These are phyloP conservation scores for Hucho hucho DNA, from an alignment of 2,113 vertebrate genomes.

Conservation along the genomic window DNA sequence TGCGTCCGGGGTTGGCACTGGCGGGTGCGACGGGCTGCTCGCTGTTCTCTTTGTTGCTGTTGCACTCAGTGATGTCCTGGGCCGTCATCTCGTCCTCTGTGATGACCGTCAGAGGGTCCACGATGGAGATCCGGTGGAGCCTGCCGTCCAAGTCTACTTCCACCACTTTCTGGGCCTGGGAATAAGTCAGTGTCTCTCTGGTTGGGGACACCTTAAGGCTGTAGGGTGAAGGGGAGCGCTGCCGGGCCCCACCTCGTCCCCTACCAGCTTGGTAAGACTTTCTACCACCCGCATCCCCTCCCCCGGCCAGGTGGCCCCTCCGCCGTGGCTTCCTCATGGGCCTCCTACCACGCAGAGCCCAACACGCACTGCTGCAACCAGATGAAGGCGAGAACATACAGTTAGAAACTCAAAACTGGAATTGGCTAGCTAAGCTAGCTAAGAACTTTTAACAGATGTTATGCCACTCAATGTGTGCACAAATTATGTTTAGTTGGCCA, in stretches of 20 bases:
- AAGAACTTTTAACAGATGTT: not conserved
- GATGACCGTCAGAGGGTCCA: constrained; percentile 92
- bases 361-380: constrained; percentile 43
- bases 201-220: constrained; percentile 88
- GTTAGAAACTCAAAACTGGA: not conserved
- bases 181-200: constrained; percentile 89
- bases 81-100: constrained; percentile 94
- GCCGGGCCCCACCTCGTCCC: constrained; percentile 70
- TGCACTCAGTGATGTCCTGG: constrained; percentile 95
- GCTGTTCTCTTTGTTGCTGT: constrained; percentile 98
- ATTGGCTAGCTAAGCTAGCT: not conserved
- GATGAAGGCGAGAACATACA: not conserved
- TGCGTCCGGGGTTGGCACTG: constrained; percentile 78
- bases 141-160: constrained; percentile 96
- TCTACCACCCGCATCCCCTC: constrained; percentile 42
- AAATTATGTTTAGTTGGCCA: not conserved
- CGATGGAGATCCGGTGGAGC: constrained; percentile 93
- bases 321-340: constrained; percentile 93
- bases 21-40: constrained; percentile 83
- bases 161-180: constrained; percentile 93
- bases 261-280: constrained; percentile 61
- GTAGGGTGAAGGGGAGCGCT: constrained; percentile 87
- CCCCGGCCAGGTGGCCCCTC: constrained; percentile 76
- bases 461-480: not conserved
- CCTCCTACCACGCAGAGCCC: constrained; percentile 56